Evolutionary conservation across 2,888 invertebrate genomes (phyloP), one percentile per base, ranked within the genome.

Genomic region (Leuctra nigra): DNA sequence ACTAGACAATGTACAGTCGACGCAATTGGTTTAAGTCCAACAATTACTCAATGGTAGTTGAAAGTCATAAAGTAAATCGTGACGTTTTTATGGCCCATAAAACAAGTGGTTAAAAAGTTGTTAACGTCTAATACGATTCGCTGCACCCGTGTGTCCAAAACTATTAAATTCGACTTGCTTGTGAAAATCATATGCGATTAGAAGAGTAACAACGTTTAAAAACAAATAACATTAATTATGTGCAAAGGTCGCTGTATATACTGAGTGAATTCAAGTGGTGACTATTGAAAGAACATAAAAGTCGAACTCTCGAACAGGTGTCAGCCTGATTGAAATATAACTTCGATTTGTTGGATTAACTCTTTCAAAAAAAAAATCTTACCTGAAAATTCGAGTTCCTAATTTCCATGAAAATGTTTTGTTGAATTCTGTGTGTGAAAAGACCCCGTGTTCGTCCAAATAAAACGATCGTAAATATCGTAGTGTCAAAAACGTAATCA

Each of bases 91-190:
- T 50, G 3, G 33, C 35, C 50, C 33, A 50, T 50, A 35, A 50
- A 50, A 16, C 35, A 35, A 50, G 50, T 50, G 50, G 50, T 50
- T 33, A 50, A 50, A 50, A 50, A 33, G 50, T 35, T 47, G 47
- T 47, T 47, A 24, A 47, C 47, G 25, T 47, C 25, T 47, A 33
- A 50, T 50, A 22, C 50, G 35, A 50, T 50, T 50, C 35, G 35
- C 35, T 33, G 35, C 33, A 50, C 16, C 35, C 18, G 50, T 44
- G 44, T 44, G 44, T 29, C 29, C 6, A 29, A n/a, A n/a, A n/a
- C n/a, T n/a, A n/a, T n/a, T n/a, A n/a, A n/a, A n/a, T n/a, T n/a
- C n/a, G n/a, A n/a, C n/a, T n/a, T n/a, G n/a, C n/a, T n/a, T n/a
- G n/a, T n/a, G n/a, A n/a, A n/a, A n/a, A n/a, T n/a, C n/a, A n/a